These are phyloP conservation scores for Oasisia sp. DNA, from an alignment of 2,888 invertebrate species.

Conservation along the genomic window DNA sequence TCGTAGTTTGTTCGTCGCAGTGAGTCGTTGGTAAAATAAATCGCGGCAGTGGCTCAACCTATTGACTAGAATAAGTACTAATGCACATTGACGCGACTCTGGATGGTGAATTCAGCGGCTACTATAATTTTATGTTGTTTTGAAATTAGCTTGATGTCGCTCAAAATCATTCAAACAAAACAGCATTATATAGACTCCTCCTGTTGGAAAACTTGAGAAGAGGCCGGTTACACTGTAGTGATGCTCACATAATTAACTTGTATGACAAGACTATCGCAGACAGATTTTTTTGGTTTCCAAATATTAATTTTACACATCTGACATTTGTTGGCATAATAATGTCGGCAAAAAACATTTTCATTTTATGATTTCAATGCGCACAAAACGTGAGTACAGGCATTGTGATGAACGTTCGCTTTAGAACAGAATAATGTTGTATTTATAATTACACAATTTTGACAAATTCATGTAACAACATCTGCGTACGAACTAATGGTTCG, in stretches of 20 bases:
- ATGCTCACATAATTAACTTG: neutral
- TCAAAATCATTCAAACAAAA: no score
- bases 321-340: neutral
- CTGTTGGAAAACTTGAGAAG: no score
- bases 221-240: neutral
- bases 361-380: conserved; percentile 7
- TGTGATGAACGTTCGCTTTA: neutral
- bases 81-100: no score
- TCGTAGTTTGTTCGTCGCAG: no score
- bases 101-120: no score
- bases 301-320: neutral
- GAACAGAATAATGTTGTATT: neutral
- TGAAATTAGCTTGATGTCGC: no score
- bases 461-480: neutral
- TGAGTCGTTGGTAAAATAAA: no score
- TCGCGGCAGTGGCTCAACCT: no score
- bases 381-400: neutral
- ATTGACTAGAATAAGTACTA: no score
- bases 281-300: neutral
- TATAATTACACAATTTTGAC: neutral
- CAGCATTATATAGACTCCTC: no score
- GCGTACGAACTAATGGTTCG: neutral
- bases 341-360: neutral
- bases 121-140: no score
- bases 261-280: no score